These are phyloP conservation scores for Cryptocheilus praepositus DNA, from an alignment of 2,888 invertebrate genomes.

Conservation along the genomic window DNA sequence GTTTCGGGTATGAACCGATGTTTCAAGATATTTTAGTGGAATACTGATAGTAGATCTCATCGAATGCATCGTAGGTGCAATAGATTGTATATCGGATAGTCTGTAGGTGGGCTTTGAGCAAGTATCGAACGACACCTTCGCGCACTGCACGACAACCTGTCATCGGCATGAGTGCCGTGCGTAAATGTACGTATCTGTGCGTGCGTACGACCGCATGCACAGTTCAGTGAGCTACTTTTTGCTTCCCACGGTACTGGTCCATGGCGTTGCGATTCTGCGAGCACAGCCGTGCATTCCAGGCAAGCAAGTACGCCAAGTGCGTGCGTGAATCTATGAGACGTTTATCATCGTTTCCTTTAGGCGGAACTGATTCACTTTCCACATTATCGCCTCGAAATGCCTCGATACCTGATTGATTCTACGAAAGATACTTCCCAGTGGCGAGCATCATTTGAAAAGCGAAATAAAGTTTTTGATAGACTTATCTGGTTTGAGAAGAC, in stretches of 20 bases:
- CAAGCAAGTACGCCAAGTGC: conserved; percentile 31
- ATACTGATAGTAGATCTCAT: no score
- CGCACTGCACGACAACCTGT: conserved; percentile 11
- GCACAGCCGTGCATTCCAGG: conserved; percentile 49
- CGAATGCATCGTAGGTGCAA: conserved; percentile 32
- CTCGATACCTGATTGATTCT: no score
- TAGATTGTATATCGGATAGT: conserved; percentile 55
- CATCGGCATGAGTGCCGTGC: background rate
- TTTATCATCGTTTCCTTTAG: no score
- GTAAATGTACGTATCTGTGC: conserved; percentile 57
- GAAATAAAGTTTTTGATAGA: no score
- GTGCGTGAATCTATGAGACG: conserved; percentile 19
- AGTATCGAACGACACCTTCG: conserved; percentile 63
- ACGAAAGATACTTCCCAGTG: no score
- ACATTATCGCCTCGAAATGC: no score
- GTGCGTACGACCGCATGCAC: conserved; percentile 42
- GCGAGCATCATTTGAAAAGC: no score
- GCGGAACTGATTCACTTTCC: no score
- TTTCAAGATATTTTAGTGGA: no score
- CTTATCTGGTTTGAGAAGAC: no score
- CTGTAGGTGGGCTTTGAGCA: conserved; percentile 50
- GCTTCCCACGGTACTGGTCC: conserved; percentile 61
- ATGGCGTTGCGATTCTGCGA: conserved; percentile 48
- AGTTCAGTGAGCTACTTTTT: conserved; percentile 57
- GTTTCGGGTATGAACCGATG: no score